Percentiles rank a stretch among this genome's conserved stretches.
Evolutionary conservation across 2,797 vertebrate genomes (phyloP).

Genomic region (Lindbergichthys nudifrons): DNA sequence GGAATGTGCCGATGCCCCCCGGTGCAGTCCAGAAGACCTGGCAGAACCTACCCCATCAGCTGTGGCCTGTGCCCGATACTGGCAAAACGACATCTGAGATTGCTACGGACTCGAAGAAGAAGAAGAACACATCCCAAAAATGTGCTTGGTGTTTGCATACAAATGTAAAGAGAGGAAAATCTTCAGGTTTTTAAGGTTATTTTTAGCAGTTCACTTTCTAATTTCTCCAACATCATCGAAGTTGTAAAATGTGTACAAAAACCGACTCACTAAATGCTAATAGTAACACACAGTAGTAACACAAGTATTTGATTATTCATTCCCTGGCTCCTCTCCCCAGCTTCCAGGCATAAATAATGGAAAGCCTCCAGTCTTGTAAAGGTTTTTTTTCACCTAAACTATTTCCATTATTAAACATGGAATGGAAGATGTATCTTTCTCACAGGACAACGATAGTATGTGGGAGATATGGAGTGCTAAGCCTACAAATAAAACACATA

Average conservation of each 20-base stretch:
- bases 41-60: too few relatives aligned
- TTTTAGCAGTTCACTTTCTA: neutral
- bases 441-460: neutral
- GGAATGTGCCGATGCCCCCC: too few relatives aligned
- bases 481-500: neutral
- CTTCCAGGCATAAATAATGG: slow-evolving; percentile 13
- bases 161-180: neutral
- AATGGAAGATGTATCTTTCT: neutral
- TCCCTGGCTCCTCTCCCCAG: neutral
- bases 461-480: neutral
- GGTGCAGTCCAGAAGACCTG: too few relatives aligned
- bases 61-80: too few relatives aligned
- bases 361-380: slow-evolving; percentile 11
- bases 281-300: neutral
- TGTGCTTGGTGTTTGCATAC: neutral
- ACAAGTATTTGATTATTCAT: slow-evolving; percentile 23
- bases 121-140: too few relatives aligned
- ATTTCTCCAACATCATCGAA: neutral
- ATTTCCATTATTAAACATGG: slow-evolving; percentile 6
- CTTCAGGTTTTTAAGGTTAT: neutral
- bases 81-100: too few relatives aligned
- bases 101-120: too few relatives aligned
- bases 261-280: neutral
- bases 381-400: neutral
- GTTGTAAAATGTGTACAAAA: neutral